Percentiles rank a stretch among this genome's conserved stretches.
Conservation (phyloP, 1,140 invertebrate species). For the Cotesia typhae region DNA sequence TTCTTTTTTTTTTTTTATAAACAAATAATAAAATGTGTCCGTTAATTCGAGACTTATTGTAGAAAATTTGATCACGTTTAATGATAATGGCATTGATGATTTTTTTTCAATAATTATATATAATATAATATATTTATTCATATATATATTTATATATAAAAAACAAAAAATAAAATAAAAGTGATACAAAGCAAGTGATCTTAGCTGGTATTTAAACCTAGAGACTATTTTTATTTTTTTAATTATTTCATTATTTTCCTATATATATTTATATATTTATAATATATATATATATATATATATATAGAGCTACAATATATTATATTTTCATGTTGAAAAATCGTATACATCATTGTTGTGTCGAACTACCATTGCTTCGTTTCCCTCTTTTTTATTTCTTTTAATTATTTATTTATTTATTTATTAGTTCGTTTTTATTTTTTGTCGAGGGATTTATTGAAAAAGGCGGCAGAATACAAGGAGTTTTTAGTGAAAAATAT, state of each 20-base stretch:
- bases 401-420: constrained; percentile 34
- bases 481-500: constrained; percentile 18
- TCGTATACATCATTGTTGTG: constrained; percentile 67
- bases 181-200: constrained; percentile 55
- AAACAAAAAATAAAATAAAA: constrained; percentile 54
- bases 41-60: too few relatives aligned
- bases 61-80: constrained; percentile 47
- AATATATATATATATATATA: constrained; percentile 59
- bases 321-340: constrained; percentile 65
- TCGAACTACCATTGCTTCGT: constrained; percentile 62
- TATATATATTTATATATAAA: constrained; percentile 47
- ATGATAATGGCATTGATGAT: constrained; percentile 49
- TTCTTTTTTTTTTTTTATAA: background rate
- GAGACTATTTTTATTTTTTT: constrained; percentile 49
- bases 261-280: constrained; percentile 46
- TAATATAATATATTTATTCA: constrained; percentile 32
- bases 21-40: constrained; percentile 3
- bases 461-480: constrained; percentile 34
- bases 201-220: constrained; percentile 60
- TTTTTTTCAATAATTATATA: too few relatives aligned
- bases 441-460: constrained; percentile 30
- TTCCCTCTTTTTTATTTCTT: constrained; percentile 47
- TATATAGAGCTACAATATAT: constrained; percentile 66
- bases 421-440: constrained; percentile 38
- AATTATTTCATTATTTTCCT: constrained; percentile 31